A percentile compares a stretch with the other conserved stretches of the same genome.
Conservation (phyloP, 2,888 invertebrate genomes). For the Hypolimnas misippus region DNA sequence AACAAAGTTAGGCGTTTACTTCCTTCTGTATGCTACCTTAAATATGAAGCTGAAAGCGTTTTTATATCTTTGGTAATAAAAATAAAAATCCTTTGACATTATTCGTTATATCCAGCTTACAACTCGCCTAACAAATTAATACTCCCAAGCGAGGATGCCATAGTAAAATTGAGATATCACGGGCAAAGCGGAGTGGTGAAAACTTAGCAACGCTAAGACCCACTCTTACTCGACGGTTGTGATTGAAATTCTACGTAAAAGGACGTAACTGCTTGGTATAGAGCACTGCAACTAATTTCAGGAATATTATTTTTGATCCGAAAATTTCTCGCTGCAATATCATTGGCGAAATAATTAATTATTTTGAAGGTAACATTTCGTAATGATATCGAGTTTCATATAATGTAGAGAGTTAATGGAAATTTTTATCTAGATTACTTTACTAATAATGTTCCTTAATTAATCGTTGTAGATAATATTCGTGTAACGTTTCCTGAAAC, state of each 20-base stretch:
- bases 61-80: neutral
- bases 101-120: slow-evolving; percentile 51
- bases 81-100: slow-evolving; percentile 7
- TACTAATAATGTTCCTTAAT: no score
- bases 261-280: slow-evolving; percentile 33
- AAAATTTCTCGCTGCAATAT: slow-evolving; percentile 30
- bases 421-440: no score
- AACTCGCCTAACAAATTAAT: slow-evolving; percentile 65
- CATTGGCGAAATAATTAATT: slow-evolving; percentile 7
- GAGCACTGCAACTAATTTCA: slow-evolving; percentile 34
- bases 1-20: neutral
- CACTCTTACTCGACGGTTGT: slow-evolving; percentile 58
- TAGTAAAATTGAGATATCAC: slow-evolving; percentile 73
- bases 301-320: slow-evolving; percentile 36
- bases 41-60: no score
- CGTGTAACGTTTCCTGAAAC: no score
- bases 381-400: neutral
- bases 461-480: no score
- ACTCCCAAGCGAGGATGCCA: slow-evolving; percentile 64
- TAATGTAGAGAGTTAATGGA: neutral
- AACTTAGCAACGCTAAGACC: slow-evolving; percentile 80
- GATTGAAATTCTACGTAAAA: slow-evolving; percentile 54
- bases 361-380: neutral
- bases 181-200: slow-evolving; percentile 67
- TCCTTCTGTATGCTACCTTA: no score